Evolutionary conservation across 2,113 vertebrate species (phyloP), one percentile per base, ranked within the genome.

Genomic region (Prionailurus bengalensis): DNA sequence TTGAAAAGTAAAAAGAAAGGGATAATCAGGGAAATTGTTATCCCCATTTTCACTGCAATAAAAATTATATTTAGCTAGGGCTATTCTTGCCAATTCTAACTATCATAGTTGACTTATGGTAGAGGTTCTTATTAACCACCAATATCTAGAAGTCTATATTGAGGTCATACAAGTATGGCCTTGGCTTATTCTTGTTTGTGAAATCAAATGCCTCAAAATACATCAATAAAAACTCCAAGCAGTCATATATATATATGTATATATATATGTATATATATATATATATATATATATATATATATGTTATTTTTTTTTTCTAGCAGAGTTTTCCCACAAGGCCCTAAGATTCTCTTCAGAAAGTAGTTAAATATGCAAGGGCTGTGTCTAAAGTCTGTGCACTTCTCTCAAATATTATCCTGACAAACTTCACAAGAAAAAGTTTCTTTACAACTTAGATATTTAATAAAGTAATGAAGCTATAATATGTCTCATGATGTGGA

Each of bases 331-430:
- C 14, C n/a, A 63, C 29, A 68, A 68, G 19, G 9, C 33, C 23
- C 7, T 83, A 61, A 74, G 7, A 1, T 96, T 92, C 4, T 91
- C n/a, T 42, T 97, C 51, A 70, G 63, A 76, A 29, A 23, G 15
- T 78, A 58, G 25, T 65, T 31, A 68, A 48, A 27, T 90, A 76
- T 68, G 25, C 6, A 80, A 48, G 15, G 58, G 51, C 13, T 68
- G 0, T 42, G 6, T 33, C 74, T 48, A 36, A 90, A 87, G 23
- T 45, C 66, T 39, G 11, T 53, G 27, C 9, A 74, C 7, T 76
- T 87, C n/a, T 90, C 58, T 82, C 48, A 27, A 95, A 33, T 87
- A 33, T 51, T 87, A 86, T 61, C 25, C 21, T 91, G 81, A 70
- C 6, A 81, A 36, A 81, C 16, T 61, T 58, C 10, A 61, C 5